Evolutionary conservation across 2,888 invertebrate genomes (phyloP).

Genomic region (Tridacna crocea): DNA sequence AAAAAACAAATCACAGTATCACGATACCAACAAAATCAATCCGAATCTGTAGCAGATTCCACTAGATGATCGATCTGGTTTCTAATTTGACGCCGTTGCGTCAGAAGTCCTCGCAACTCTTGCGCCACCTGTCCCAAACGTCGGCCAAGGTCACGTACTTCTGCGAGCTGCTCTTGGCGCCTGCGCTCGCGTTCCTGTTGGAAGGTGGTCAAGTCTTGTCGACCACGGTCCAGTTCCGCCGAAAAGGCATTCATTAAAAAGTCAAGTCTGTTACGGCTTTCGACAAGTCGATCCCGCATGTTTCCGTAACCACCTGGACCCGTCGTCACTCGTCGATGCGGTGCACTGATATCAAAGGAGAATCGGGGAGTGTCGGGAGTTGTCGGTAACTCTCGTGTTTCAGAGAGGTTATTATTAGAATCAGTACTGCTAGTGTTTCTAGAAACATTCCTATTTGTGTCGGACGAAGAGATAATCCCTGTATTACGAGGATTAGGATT

Average conservation of each 20-base stretch:
- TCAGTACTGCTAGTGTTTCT: constrained; percentile 27
- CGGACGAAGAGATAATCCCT: background rate
- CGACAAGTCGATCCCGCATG: constrained; percentile 74
- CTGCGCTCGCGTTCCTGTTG: constrained; percentile 74
- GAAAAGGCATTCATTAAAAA: constrained; percentile 75
- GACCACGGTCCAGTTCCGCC: constrained; percentile 74
- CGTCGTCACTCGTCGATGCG: constrained; percentile 29
- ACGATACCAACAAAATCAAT: constrained; percentile 4
- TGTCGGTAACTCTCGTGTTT: constrained; percentile 1
- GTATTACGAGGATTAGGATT: constrained; percentile 42
- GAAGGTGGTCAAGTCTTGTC: constrained; percentile 72
- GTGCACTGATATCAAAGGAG: constrained; percentile 17
- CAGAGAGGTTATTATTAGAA: constrained; percentile 43
- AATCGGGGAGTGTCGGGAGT: constrained; percentile 27
- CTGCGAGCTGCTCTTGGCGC: constrained; percentile 76
- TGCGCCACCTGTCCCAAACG: constrained; percentile 76
- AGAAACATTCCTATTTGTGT: constrained; percentile 25
- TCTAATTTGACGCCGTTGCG: constrained; percentile 65
- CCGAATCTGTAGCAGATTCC: constrained; percentile 43
- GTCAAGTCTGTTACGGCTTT: constrained; percentile 75
- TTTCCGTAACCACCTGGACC: constrained; percentile 53
- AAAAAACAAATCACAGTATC: too few relatives aligned
- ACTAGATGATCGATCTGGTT: constrained; percentile 54
- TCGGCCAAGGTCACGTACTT: constrained; percentile 76
- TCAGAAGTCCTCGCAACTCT: constrained; percentile 74